Conservation (phyloP, 2,888 invertebrate species). For the Amaurobius ferox region DNA sequence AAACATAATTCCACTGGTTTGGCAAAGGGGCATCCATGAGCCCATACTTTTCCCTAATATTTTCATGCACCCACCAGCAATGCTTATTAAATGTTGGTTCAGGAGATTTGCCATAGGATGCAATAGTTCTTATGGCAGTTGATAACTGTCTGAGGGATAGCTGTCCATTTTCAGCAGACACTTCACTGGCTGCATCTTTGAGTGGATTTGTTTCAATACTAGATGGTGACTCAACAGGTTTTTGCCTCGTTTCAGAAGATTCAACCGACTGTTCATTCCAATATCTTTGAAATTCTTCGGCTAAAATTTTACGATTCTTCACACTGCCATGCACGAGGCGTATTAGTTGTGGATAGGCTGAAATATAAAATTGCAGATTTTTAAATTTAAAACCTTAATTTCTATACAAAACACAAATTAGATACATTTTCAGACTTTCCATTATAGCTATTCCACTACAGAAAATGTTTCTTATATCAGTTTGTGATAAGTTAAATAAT, state of each 20-base stretch:
- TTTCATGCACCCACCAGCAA: conserved; percentile 84
- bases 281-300: conserved; percentile 82
- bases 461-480: too few relatives aligned
- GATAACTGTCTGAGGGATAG: conserved; percentile 63
- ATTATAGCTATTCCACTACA: too few relatives aligned
- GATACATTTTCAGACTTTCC: too few relatives aligned
- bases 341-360: conserved; percentile 83
- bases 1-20: conserved; percentile 81
- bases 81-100: conserved; percentile 80
- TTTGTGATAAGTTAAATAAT: too few relatives aligned
- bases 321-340: conserved; percentile 84
- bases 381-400: too few relatives aligned
- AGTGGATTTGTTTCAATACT: background rate
- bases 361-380: conserved; percentile 70
- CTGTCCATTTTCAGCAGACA: background rate
- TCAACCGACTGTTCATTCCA: conserved; percentile 76
- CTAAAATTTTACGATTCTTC: conserved; percentile 81
- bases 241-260: background rate
- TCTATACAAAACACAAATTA: too few relatives aligned
- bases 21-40: conserved; percentile 80
- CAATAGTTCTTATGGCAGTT: conserved; percentile 81
- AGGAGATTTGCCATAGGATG: conserved; percentile 81
- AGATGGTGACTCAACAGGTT: background rate
- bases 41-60: conserved; percentile 80
- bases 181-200: background rate